These are phyloP conservation scores for Trochalopteron elliotii DNA, from an alignment of 2,113 vertebrate genomes.

Conservation along the genomic window DNA sequence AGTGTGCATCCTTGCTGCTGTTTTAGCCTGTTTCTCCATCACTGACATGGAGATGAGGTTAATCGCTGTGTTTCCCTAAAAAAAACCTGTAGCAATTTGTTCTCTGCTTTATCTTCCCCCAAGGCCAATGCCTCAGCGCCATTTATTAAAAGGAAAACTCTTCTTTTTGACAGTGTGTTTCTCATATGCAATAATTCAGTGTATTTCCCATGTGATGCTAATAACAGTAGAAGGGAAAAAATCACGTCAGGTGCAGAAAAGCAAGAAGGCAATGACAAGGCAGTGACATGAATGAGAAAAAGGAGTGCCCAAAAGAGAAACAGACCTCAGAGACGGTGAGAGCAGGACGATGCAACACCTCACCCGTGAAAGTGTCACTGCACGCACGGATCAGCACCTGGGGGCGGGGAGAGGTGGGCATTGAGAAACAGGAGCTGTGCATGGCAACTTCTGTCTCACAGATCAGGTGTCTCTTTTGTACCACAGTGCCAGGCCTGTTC, in stretches of 20 bases:
- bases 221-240: not conserved
- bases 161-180: not conserved
- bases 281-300: not conserved
- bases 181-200: not conserved
- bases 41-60: not conserved
- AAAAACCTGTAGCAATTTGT: not conserved
- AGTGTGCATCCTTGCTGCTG: not conserved
- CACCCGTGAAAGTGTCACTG: not conserved
- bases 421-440: not conserved
- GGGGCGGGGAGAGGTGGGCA: rapidly evolving
- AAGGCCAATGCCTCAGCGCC: not conserved
- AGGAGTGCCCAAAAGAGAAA: not conserved
- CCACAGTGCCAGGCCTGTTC: not conserved
- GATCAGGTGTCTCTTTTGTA: not conserved
- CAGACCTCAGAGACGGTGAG: not conserved
- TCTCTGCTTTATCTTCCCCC: not conserved
- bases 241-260: not conserved
- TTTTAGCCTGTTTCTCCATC: not conserved
- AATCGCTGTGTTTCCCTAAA: not conserved
- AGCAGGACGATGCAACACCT: rapidly evolving
- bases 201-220: not conserved
- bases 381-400: rapidly evolving
- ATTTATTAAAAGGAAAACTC: not conserved
- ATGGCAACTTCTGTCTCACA: not conserved
- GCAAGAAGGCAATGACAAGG: not conserved